Percentiles rank a stretch among this genome's conserved stretches.
Conservation (phyloP, 2,797 vertebrate genomes). For the Triplophysa bombifrons region DNA sequence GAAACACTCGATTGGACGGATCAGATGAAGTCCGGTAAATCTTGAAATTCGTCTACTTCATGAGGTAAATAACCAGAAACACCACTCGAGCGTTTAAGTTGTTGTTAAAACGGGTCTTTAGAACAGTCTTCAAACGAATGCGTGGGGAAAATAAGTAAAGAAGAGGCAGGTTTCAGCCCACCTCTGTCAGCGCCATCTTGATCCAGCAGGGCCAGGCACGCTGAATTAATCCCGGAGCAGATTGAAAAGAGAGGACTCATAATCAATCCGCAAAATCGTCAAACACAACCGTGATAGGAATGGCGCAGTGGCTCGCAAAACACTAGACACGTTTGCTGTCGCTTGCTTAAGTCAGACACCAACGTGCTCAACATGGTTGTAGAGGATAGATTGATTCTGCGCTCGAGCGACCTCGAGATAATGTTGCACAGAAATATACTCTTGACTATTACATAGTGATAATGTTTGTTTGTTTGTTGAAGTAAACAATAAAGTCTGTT, state of each 20-base stretch:
- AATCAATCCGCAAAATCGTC: constrained; percentile 79
- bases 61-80: neutral
- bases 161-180: constrained; percentile 52
- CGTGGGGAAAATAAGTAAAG: constrained; percentile 43
- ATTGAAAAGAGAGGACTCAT: constrained; percentile 75
- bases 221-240: constrained; percentile 83
- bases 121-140: constrained; percentile 56
- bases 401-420: neutral
- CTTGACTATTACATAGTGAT: neutral
- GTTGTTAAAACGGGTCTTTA: neutral
- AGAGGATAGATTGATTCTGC: neutral
- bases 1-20: constrained; percentile 80
- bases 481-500: neutral
- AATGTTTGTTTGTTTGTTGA: constrained; percentile 9
- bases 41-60: constrained; percentile 1
- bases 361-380: neutral
- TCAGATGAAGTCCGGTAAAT: constrained; percentile 51
- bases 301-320: constrained; percentile 4
- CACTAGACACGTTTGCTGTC: neutral
- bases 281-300: constrained; percentile 56
- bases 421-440: neutral
- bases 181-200: constrained; percentile 72
- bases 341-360: neutral
- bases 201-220: constrained; percentile 70
- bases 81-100: neutral